Base-by-base conservation (phyloP, 2,797 vertebrate genomes). In the Semotilus atromaculatus region DNA sequence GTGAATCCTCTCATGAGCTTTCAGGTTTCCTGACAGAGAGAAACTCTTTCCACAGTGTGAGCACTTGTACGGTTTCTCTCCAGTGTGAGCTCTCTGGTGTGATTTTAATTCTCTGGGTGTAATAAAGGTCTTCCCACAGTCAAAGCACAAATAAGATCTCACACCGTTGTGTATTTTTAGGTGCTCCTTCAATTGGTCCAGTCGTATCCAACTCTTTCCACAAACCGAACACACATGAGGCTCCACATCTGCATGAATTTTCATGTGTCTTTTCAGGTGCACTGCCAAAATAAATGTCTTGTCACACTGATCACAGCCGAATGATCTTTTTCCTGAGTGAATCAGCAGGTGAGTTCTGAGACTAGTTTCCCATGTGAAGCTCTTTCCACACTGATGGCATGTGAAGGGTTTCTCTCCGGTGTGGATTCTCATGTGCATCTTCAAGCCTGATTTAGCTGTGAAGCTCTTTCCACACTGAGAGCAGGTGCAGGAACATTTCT, bases 401-500 rank as follows among this genome's bases (percentile, higher is more conserved):
- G 2, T 62, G 58, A 62, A 62, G 58, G 58, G 58, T 29, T 62
- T 62, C 58, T 62, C 58, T 6, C 13, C n/a, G 13, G n/a, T 62
- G 58, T 62, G 58, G 58, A 62, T 62, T 29, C 58, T 62, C 58
- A 62, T 62, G 58, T 62, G 58, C 0, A 0, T 26, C 5, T 62
- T 62, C 58, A 62, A 62, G 58, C 58, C 5, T 29, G 58, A 1
- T 26, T 62, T 62, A 62, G 58, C 2, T 6, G n/a, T 14, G n/a
- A 62, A 14, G 11, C n/a, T 14, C n/a, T 1, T n/a, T 70, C 67
- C 67, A 40, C 67, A 53, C 58, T 26, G n/a, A 26, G n/a, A 9
- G n/a, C 58, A 60, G n/a, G 0, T 2, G 11, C 0, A 26, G 13
- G n/a, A 60, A 14, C 58, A 60, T 14, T 14, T n/a, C 5, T 11